A percentile compares a stretch with the other conserved stretches of the same genome.
Evolutionary conservation across 2,888 invertebrate species (phyloP).

Genomic region (Polyommatus icarus): DNA sequence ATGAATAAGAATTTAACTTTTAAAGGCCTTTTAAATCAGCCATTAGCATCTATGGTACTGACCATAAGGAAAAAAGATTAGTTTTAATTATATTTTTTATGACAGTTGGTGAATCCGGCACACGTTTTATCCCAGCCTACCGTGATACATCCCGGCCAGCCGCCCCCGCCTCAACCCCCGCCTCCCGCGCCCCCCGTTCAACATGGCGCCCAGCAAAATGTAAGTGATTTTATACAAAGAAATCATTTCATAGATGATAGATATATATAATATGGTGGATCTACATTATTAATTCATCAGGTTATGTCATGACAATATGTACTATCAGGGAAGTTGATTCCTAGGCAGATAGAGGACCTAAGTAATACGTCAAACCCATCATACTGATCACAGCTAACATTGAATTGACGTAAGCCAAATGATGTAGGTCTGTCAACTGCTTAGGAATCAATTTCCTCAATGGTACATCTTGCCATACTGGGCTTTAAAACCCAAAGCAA

Average conservation of each 20-base stretch:
- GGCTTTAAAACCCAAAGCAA: not conserved
- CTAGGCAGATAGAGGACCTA: too few relatives aligned
- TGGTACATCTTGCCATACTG: too few relatives aligned
- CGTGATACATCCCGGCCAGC: conserved; percentile 74
- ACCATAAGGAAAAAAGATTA: not conserved
- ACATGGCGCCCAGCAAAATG: conserved; percentile 57
- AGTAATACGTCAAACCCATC: too few relatives aligned
- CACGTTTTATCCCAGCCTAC: conserved; percentile 73
- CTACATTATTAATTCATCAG: not conserved
- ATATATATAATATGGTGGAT: not conserved
- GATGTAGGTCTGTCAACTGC: too few relatives aligned
- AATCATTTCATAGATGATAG: not conserved
- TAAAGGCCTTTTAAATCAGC: not conserved
- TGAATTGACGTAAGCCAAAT: too few relatives aligned
- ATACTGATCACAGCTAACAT: too few relatives aligned
- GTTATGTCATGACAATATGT: too few relatives aligned
- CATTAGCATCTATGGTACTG: not conserved
- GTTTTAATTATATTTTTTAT: conserved; percentile 36
- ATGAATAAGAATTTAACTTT: not conserved
- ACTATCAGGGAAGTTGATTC: too few relatives aligned
- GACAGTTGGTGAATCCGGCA: conserved; percentile 70
- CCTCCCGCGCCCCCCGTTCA: conserved; percentile 57
- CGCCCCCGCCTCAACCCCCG: conserved; percentile 74
- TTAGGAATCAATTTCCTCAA: too few relatives aligned
- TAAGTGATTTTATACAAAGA: conserved; percentile 42